Evolutionary conservation across 2,888 invertebrate genomes (phyloP).

Genomic region (Acheta domesticus): DNA sequence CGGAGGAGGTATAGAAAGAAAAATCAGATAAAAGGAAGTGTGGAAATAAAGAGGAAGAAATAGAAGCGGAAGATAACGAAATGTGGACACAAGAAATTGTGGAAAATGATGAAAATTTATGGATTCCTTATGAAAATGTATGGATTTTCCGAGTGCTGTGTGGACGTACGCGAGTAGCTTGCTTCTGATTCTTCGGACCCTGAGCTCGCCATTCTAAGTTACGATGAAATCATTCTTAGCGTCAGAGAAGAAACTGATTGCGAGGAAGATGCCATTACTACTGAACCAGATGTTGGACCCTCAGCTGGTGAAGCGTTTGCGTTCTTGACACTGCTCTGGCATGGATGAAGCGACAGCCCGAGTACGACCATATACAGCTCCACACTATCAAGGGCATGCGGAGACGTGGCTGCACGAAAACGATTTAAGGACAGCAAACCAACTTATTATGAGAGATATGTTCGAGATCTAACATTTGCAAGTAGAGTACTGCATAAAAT

Average conservation of each 20-base stretch:
- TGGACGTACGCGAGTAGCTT: slow-evolving; percentile 37
- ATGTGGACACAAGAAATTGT: slow-evolving; percentile 23
- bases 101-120: too few relatives aligned
- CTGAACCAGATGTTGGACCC: slow-evolving; percentile 32
- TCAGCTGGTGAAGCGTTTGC: slow-evolving; percentile 36
- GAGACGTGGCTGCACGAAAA: slow-evolving; percentile 35
- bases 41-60: too few relatives aligned
- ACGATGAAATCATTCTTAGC: slow-evolving; percentile 35
- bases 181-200: slow-evolving; percentile 36
- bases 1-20: too few relatives aligned
- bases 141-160: slow-evolving; percentile 33
- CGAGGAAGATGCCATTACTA: slow-evolving; percentile 26
- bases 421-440: slow-evolving; percentile 30
- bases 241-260: slow-evolving; percentile 30
- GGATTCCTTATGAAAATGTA: slow-evolving; percentile 33
- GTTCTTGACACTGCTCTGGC: slow-evolving; percentile 36
- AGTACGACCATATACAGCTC: slow-evolving; percentile 34
- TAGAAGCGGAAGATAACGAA: slow-evolving; percentile 29
- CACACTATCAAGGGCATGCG: slow-evolving; percentile 31
- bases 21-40: too few relatives aligned
- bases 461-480: too few relatives aligned
- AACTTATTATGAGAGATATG: too few relatives aligned
- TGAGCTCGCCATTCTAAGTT: slow-evolving; percentile 35
- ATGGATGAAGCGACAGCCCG: slow-evolving; percentile 38
- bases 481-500: too few relatives aligned